Evolutionary conservation across 2,113 vertebrate genomes (phyloP).

Genomic region (Nannospalax galili): DNA sequence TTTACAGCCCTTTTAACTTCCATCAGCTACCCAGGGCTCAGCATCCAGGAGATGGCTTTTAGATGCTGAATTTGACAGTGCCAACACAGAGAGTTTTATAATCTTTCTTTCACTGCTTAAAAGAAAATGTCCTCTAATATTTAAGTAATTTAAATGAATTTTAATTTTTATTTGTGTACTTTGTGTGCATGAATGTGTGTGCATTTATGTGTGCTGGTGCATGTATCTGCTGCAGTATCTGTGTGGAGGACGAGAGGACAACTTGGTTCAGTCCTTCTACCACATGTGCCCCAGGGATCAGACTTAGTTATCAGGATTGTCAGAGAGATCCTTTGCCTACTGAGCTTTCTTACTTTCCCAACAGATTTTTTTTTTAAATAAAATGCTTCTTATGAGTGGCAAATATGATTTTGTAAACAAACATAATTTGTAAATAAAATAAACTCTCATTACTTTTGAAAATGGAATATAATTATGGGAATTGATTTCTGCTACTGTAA

Average conservation of each 20-base stretch:
- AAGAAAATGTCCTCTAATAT: constrained; percentile 39
- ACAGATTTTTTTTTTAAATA: constrained; percentile 14
- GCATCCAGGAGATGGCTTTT: constrained; percentile 68
- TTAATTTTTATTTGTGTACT: not conserved
- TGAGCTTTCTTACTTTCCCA: not conserved
- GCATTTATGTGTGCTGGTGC: not conserved
- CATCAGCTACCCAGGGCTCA: constrained; percentile 72
- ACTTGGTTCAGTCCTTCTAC: not conserved
- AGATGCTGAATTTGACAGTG: constrained; percentile 74
- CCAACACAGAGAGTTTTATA: constrained; percentile 52
- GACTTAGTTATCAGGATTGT: not conserved
- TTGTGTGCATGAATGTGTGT: too few relatives aligned
- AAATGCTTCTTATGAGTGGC: not conserved
- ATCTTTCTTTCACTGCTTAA: constrained; percentile 37
- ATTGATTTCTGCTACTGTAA: not conserved
- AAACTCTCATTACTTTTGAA: not conserved
- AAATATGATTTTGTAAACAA: not conserved
- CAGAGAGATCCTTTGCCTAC: not conserved
- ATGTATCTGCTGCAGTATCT: not conserved
- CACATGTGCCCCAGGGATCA: too few relatives aligned
- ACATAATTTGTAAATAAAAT: not conserved
- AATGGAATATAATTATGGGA: not conserved
- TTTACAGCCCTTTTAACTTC: constrained; percentile 77
- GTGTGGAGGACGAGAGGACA: not conserved
- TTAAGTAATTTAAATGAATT: not conserved